Percentiles rank a stretch among this genome's conserved stretches.
These are phyloP conservation scores for Aurelia coerulea DNA, from an alignment of 30 jellyfish, hydroid and myxozoan genomes.

Conservation along the genomic window DNA sequence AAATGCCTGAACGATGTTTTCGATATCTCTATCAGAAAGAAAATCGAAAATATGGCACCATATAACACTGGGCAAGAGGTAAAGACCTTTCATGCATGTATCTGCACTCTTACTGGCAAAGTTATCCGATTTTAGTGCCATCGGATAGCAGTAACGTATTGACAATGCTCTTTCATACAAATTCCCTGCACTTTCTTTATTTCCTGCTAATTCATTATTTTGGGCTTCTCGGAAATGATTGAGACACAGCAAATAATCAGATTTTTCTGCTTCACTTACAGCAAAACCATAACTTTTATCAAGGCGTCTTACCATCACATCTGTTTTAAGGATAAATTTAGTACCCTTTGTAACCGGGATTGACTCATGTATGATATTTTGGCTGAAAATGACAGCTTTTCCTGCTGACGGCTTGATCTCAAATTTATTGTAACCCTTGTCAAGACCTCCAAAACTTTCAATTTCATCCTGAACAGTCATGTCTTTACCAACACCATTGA, in stretches of 20 bases:
- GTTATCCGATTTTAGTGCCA: not conserved
- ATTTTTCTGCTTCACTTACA: not conserved
- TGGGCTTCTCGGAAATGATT: slow-evolving; percentile 67
- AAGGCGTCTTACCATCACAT: no score
- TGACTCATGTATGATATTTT: slow-evolving; percentile 60
- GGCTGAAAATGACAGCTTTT: slow-evolving; percentile 59
- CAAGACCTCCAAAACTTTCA: slow-evolving; percentile 52
- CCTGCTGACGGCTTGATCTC: slow-evolving; percentile 43
- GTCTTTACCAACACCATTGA: slow-evolving; percentile 11
- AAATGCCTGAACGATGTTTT: slow-evolving; percentile 18
- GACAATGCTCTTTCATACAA: not conserved
- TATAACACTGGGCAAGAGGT: slow-evolving; percentile 26
- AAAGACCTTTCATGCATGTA: not conserved
- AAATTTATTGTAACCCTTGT: slow-evolving; percentile 42
- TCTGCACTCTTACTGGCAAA: not conserved
- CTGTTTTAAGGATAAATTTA: slow-evolving; percentile 11
- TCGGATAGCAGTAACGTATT: slow-evolving; percentile 61
- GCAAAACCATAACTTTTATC: slow-evolving; percentile 35
- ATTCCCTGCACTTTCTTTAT: slow-evolving; percentile 36
- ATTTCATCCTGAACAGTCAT: slow-evolving; percentile 53
- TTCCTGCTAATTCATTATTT: slow-evolving; percentile 26
- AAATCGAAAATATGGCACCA: slow-evolving; percentile 45
- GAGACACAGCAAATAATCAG: slow-evolving; percentile 56
- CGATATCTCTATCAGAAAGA: slow-evolving; percentile 29
- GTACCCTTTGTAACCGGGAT: slow-evolving; percentile 6